Evolutionary conservation across 2,888 invertebrate genomes (phyloP).

Genomic region (Chrysolina oricalcia): DNA sequence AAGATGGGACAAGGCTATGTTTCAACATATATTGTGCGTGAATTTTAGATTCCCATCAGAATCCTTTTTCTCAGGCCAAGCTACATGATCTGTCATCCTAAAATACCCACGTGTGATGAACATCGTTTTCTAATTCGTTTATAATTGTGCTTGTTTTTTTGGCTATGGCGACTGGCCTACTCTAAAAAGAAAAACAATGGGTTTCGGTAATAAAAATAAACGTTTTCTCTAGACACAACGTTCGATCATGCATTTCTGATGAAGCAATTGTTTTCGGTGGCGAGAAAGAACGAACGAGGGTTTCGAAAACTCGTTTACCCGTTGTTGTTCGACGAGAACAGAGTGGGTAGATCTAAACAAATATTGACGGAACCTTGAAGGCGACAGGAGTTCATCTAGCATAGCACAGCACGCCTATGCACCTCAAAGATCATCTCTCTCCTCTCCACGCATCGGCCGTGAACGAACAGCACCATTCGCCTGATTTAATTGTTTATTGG

Average conservation of each 20-base stretch:
- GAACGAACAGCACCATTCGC: conserved; percentile 15
- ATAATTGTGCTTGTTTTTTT: neutral
- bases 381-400: conserved; percentile 8
- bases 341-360: conserved; percentile 17
- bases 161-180: neutral
- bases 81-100: too few species aligned
- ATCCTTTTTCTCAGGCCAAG: too few species aligned
- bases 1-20: too few species aligned
- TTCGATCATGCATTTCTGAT: conserved; percentile 2
- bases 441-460: conserved; percentile 16
- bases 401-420: conserved; percentile 7
- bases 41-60: too few species aligned
- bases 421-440: conserved; percentile 14
- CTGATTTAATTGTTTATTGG: conserved; percentile 15
- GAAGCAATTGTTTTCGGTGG: conserved; percentile 4
- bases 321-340: conserved; percentile 15
- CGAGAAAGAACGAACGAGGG: neutral
- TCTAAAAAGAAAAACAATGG: neutral
- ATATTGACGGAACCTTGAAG: conserved; percentile 33
- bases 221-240: neutral
- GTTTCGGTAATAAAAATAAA: neutral
- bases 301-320: neutral
- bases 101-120: too few species aligned
- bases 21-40: too few species aligned
- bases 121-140: neutral